phyloP scores from a whole-genome alignment of 2,113 vertebrate species.

The Oceanodroma tethys region DNA sequence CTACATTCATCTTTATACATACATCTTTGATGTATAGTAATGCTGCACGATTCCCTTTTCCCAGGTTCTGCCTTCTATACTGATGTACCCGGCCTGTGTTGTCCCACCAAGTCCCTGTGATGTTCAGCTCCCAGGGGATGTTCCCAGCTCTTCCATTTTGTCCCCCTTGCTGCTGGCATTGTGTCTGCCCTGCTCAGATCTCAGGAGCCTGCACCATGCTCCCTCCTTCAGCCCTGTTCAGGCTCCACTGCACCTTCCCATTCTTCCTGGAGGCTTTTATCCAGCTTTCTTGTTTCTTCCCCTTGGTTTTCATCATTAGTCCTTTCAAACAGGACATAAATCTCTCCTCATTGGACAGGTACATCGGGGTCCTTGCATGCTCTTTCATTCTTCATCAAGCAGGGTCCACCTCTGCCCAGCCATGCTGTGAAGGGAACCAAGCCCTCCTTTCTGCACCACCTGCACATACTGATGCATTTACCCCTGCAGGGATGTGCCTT shows the following conservation, averaged over 20 bases:
- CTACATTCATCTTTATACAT: background rate
- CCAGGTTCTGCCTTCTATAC: background rate
- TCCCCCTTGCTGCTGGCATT: background rate
- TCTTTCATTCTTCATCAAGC: background rate
- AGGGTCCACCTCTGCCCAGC: background rate
- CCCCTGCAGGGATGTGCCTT: background rate
- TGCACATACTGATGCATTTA: background rate
- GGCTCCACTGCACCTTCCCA: background rate
- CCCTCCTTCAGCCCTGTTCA: background rate
- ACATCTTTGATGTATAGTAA: background rate
- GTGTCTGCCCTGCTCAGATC: background rate
- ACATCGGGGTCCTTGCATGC: fast-evolving
- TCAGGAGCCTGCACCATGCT: background rate
- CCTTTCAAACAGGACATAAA: background rate
- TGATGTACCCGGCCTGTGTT: background rate
- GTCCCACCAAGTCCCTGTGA: background rate
- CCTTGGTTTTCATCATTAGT: background rate
- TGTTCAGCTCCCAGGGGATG: background rate
- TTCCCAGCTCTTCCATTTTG: background rate
- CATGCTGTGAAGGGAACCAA: background rate
- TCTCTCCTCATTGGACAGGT: background rate
- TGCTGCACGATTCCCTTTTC: background rate
- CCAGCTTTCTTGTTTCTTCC: background rate
- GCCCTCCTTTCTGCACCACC: background rate
- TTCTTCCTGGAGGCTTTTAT: background rate